Percentiles rank a stretch among this genome's conserved stretches.
phyloP scores from a whole-genome alignment of 2,113 vertebrate genomes.

The Erythrocercus mccallii region DNA sequence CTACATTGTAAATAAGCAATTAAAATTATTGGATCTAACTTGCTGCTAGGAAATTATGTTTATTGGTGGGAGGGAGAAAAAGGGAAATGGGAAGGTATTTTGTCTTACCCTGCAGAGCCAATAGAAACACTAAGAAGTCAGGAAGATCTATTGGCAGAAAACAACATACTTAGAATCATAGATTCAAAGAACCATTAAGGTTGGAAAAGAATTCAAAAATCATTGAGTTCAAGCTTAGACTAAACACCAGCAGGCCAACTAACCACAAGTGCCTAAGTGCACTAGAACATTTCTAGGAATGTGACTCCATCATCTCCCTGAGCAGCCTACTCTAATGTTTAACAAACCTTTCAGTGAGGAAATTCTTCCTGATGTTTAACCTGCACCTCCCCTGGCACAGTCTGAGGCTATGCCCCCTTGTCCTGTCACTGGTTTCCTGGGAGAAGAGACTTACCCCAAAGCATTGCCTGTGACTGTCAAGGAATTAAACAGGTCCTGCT shows the following conservation, averaged over 20 bases:
- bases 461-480: not conserved
- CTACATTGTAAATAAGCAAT: not conserved
- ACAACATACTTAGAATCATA: not conserved
- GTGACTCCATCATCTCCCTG: not conserved
- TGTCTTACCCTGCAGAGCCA: not conserved
- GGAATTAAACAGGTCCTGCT: not conserved
- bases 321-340: not conserved
- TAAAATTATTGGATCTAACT: not conserved
- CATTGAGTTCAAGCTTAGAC: not conserved
- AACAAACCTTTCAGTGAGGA: not conserved
- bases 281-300: not conserved
- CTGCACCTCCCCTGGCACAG: not conserved
- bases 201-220: not conserved
- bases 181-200: not conserved
- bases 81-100: not conserved
- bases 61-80: not conserved
- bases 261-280: not conserved
- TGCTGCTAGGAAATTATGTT: not conserved
- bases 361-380: not conserved
- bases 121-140: not conserved
- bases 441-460: not conserved
- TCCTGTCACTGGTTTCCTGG: accelerated
- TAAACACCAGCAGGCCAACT: too few species aligned
- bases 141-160: not conserved
- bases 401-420: not conserved